A percentile compares a stretch with the other conserved stretches of the same genome.
phyloP scores from a whole-genome alignment of 2,113 vertebrate species.

The Athene noctua region DNA sequence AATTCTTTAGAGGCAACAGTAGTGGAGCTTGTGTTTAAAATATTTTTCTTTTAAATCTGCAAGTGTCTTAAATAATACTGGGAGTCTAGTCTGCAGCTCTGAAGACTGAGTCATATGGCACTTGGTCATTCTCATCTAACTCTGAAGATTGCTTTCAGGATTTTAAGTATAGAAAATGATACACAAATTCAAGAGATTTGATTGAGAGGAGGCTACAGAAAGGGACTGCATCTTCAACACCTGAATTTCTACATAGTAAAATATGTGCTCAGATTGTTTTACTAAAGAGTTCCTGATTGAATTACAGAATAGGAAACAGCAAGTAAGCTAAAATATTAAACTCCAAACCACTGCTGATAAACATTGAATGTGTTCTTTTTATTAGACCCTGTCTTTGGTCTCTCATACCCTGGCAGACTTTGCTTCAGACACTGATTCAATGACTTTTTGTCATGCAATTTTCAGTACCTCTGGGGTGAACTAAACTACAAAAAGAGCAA shows the following conservation, averaged over 20 bases:
- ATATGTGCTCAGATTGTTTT: background rate
- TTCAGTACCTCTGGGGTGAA: background rate
- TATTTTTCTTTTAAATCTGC: background rate
- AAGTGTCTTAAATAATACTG: background rate
- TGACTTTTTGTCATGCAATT: background rate
- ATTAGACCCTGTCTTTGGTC: background rate
- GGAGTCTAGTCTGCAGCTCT: background rate
- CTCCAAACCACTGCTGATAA: background rate
- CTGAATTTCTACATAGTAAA: background rate
- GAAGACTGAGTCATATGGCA: background rate
- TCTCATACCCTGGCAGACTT: background rate
- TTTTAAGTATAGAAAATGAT: background rate
- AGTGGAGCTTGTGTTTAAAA: background rate
- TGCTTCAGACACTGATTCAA: background rate
- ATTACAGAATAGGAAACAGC: background rate
- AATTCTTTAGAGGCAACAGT: background rate
- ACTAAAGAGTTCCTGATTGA: background rate
- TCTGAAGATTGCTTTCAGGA: background rate
- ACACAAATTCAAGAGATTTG: background rate
- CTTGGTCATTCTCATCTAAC: background rate
- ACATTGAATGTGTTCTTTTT: background rate
- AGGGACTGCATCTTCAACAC: background rate
- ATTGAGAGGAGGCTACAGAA: background rate
- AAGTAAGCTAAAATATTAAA: background rate
- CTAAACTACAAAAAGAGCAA: background rate